Evolutionary conservation across 2,888 invertebrate genomes (phyloP).

Genomic region (Hirtodrosophila confusa): DNA sequence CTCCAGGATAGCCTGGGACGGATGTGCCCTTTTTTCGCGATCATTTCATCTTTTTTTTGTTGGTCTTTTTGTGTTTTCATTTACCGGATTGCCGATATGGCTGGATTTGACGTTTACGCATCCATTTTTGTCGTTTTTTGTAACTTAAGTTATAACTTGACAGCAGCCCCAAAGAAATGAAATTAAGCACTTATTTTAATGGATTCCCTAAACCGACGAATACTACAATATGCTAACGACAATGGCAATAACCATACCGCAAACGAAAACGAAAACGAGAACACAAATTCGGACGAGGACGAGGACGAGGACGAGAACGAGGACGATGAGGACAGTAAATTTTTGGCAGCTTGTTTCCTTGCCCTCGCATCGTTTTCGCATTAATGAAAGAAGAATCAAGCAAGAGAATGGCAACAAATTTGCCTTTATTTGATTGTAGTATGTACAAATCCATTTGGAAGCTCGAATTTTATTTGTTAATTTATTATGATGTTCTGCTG

Average conservation of each 20-base stretch:
- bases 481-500: slow-evolving; percentile 76
- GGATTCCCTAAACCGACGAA: slow-evolving; percentile 60
- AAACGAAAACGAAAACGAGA: slow-evolving; percentile 12
- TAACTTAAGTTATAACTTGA: slow-evolving; percentile 65
- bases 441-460: slow-evolving; percentile 63
- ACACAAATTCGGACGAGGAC: slow-evolving; percentile 5
- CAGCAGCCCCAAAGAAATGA: slow-evolving; percentile 53
- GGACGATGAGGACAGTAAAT: slow-evolving; percentile 47
- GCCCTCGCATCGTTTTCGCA: slow-evolving; percentile 28
- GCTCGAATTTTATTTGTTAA: slow-evolving; percentile 74
- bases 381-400: slow-evolving; percentile 59
- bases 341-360: slow-evolving; percentile 20
- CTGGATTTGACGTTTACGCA: slow-evolving; percentile 58
- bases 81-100: no score
- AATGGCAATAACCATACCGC: slow-evolving; percentile 21
- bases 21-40: slow-evolving; percentile 41
- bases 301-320: slow-evolving; percentile 7
- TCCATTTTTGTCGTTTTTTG: slow-evolving; percentile 63
- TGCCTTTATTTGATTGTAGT: slow-evolving; percentile 69
- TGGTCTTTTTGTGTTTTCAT: slow-evolving; percentile 1
- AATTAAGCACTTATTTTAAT: slow-evolving; percentile 77
- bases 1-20: slow-evolving; percentile 28
- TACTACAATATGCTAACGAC: slow-evolving; percentile 25
- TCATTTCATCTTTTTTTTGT: slow-evolving; percentile 15
- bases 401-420: slow-evolving; percentile 63